Evolutionary conservation across 1,140 invertebrate genomes (phyloP).

Genomic region (Calephelis virginiensis): DNA sequence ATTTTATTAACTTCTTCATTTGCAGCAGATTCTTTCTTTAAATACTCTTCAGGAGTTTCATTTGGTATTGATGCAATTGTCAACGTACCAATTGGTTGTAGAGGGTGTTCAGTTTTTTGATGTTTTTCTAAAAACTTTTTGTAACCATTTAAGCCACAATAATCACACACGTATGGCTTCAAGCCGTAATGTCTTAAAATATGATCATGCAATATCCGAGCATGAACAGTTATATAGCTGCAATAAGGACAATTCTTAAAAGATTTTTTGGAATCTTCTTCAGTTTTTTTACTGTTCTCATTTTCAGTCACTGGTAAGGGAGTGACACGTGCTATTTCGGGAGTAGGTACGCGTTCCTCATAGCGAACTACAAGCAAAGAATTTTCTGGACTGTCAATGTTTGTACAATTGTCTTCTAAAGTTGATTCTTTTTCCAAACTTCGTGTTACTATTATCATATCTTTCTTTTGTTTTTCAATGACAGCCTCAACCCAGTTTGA

Average conservation of each 20-base stretch:
- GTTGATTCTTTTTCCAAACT: background rate
- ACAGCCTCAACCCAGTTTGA: constrained; percentile 49
- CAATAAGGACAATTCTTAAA: constrained; percentile 41
- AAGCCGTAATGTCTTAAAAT: constrained; percentile 47
- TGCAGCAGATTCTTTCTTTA: background rate
- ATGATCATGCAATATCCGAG: constrained; percentile 32
- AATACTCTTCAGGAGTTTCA: constrained; percentile 18
- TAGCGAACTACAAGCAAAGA: constrained; percentile 60
- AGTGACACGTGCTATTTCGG: constrained; percentile 28
- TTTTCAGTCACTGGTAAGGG: constrained; percentile 31
- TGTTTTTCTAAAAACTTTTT: constrained; percentile 32
- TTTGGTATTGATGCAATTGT: constrained; percentile 28
- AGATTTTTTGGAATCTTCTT: constrained; percentile 39
- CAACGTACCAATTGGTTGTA: background rate
- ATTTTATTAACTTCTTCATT: constrained; percentile 23
- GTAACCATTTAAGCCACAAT: constrained; percentile 39
- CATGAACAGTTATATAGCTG: constrained; percentile 21
- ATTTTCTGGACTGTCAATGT: constrained; percentile 34
- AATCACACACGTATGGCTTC: constrained; percentile 42
- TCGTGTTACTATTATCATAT: constrained; percentile 28
- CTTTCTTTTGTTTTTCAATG: constrained; percentile 41
- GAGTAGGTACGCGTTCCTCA: constrained; percentile 47
- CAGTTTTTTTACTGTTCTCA: constrained; percentile 48
- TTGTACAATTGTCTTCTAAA: constrained; percentile 5
- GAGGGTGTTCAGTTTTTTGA: constrained; percentile 29